A percentile compares a stretch with the other conserved stretches of the same genome.
Conservation (phyloP, 2,888 invertebrate species). For the Calephelis perditalis region DNA sequence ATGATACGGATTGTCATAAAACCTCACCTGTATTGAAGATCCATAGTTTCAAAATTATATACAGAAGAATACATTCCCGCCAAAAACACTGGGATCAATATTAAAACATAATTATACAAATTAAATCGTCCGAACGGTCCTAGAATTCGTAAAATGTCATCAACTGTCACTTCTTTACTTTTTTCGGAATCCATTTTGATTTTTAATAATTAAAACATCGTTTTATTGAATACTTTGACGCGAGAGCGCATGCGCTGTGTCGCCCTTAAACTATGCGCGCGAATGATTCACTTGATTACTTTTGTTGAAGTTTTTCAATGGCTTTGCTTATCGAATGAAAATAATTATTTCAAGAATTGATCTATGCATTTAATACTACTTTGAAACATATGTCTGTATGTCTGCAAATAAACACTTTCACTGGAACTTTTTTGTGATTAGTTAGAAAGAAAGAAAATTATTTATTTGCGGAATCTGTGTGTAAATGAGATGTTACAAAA, state of each 20-base stretch:
- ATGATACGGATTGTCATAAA: too few species aligned
- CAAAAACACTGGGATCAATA: conserved; percentile 61
- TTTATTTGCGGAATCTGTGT: too few species aligned
- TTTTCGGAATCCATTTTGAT: conserved; percentile 63
- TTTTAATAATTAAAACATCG: conserved; percentile 12
- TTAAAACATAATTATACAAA: conserved; percentile 53
- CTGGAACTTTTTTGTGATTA: too few species aligned
- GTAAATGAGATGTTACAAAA: too few species aligned
- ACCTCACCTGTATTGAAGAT: conserved; percentile 61
- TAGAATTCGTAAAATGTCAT: conserved; percentile 59
- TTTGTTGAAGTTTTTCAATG: conserved; percentile 51
- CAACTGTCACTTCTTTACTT: conserved; percentile 61
- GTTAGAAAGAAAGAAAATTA: too few species aligned
- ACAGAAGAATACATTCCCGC: conserved; percentile 69
- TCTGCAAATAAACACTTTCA: too few species aligned
- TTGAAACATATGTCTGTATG: too few species aligned
- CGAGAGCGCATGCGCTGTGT: conserved; percentile 38
- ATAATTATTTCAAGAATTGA: neutral
- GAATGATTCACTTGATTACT: conserved; percentile 42
- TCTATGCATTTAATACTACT: too few species aligned
- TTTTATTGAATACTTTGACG: conserved; percentile 8
- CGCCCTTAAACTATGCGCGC: conserved; percentile 51
- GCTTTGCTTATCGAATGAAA: conserved; percentile 32
- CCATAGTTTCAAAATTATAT: conserved; percentile 69
- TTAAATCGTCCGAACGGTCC: conserved; percentile 67